Evolutionary conservation across 2,888 invertebrate species (phyloP).

Genomic region (Dynastes hyllus): DNA sequence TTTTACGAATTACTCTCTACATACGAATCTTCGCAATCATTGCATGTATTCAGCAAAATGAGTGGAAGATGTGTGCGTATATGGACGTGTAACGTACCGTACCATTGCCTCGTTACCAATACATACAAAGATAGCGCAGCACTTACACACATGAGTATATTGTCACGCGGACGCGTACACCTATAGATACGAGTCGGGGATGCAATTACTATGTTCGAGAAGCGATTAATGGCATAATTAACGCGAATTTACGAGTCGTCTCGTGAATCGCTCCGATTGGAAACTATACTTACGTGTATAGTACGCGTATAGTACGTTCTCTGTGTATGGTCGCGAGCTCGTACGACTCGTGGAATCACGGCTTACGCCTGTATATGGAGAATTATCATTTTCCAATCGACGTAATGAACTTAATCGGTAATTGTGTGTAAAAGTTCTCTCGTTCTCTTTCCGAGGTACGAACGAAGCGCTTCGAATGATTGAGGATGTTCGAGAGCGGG

Average conservation of each 20-base stretch:
- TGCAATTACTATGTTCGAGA: conserved; percentile 48
- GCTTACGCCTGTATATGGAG: conserved; percentile 22
- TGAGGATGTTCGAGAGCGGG: conserved; percentile 9
- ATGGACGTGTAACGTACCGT: conserved; percentile 46
- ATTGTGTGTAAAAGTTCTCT: conserved; percentile 32
- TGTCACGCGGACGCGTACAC: conserved; percentile 19
- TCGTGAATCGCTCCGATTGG: conserved; percentile 39
- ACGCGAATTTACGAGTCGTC: conserved; percentile 44
- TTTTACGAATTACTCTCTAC: not conserved
- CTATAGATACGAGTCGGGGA: conserved; percentile 20
- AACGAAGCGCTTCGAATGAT: conserved; percentile 21
- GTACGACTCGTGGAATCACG: not conserved
- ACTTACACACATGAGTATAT: conserved; percentile 8
- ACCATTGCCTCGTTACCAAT: conserved; percentile 46
- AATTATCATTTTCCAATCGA: conserved; percentile 42
- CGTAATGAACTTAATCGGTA: conserved; percentile 23
- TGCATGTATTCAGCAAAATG: conserved; percentile 35
- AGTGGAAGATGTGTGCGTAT: conserved; percentile 39
- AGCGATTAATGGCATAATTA: conserved; percentile 52
- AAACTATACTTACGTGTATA: conserved; percentile 1
- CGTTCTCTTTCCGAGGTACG: not conserved
- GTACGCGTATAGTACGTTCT: conserved; percentile 3
- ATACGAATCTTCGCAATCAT: conserved; percentile 39
- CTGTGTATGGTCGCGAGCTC: conserved; percentile 6
- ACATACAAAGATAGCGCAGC: conserved; percentile 7